Percentiles rank a stretch among this genome's conserved stretches.
These are phyloP conservation scores for Lasioglossum zephyrum DNA, from an alignment of 2,888 invertebrate genomes.

Conservation along the genomic window DNA sequence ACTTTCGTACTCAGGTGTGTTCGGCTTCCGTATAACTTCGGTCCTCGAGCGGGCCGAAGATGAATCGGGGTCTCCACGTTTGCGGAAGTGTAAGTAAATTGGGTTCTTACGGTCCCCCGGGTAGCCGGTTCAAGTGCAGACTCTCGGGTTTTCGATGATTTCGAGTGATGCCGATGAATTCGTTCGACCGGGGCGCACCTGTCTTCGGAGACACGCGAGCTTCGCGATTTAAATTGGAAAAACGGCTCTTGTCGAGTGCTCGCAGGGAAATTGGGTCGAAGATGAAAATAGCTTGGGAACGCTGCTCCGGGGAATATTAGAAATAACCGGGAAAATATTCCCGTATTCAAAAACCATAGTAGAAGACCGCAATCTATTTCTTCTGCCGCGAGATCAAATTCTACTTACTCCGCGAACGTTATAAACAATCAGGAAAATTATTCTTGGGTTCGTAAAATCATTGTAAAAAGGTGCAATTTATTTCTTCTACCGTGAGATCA, in stretches of 20 bases:
- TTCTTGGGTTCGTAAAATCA: too few relatives aligned
- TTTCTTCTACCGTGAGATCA: too few relatives aligned
- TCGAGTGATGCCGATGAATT: neutral
- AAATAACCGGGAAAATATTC: neutral
- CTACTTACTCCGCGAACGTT: rapidly evolving
- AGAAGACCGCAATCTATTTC: too few relatives aligned
- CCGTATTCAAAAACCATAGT: neutral
- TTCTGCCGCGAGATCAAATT: too few relatives aligned
- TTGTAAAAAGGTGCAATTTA: too few relatives aligned
- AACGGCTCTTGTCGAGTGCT: neutral
- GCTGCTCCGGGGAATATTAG: neutral
- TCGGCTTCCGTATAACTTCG: neutral
- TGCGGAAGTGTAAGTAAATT: constrained; percentile 14
- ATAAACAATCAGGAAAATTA: too few relatives aligned
- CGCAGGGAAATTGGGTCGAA: neutral
- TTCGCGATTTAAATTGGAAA: constrained; percentile 7
- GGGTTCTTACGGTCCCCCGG: neutral
- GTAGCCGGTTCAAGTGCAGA: neutral
- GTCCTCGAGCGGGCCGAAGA: neutral
- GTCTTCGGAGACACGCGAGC: constrained; percentile 1
- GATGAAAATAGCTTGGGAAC: neutral
- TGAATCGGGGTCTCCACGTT: neutral
- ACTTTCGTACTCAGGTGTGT: constrained; percentile 1
- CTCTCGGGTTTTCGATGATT: constrained; percentile 1
- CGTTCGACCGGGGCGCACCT: constrained; percentile 2